These are phyloP conservation scores for Clivina fossor DNA, from an alignment of 2,888 invertebrate genomes.

Conservation along the genomic window DNA sequence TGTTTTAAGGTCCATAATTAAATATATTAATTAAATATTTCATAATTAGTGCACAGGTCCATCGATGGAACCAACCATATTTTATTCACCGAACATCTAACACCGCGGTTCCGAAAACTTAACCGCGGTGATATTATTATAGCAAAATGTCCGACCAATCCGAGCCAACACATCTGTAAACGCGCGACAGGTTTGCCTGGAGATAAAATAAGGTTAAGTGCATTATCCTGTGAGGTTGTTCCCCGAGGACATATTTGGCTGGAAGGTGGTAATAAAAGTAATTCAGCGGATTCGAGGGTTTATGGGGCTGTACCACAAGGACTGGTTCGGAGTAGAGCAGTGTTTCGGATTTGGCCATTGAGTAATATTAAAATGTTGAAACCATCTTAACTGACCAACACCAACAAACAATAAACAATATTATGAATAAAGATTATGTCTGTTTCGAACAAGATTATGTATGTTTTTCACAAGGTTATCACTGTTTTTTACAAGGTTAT, in stretches of 20 bases:
- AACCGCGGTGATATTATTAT: constrained; percentile 83
- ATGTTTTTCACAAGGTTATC: no score
- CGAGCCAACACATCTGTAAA: constrained; percentile 82
- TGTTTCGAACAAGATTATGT: no score
- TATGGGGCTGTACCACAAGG: constrained; percentile 90
- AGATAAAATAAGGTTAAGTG: constrained; percentile 61
- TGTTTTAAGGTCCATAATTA: no score
- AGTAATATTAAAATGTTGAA: constrained; percentile 47
- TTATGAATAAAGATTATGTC: no score
- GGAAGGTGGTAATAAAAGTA: constrained; percentile 83
- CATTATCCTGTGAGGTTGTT: constrained; percentile 59
- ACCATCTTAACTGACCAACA: no score
- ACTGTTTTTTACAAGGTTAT: no score
- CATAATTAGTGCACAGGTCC: constrained; percentile 89
- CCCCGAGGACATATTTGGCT: constrained; percentile 89
- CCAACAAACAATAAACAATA: no score
- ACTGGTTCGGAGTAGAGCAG: constrained; percentile 76
- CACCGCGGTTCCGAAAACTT: constrained; percentile 63
- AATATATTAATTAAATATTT: no score
- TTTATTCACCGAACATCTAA: constrained; percentile 78
- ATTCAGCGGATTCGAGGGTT: constrained; percentile 83
- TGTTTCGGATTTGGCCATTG: constrained; percentile 80
- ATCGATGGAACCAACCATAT: constrained; percentile 90
- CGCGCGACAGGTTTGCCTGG: constrained; percentile 77
- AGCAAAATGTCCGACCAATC: constrained; percentile 78